Conservation (phyloP, 2,888 invertebrate genomes). For the Nudaria mundana region DNA sequence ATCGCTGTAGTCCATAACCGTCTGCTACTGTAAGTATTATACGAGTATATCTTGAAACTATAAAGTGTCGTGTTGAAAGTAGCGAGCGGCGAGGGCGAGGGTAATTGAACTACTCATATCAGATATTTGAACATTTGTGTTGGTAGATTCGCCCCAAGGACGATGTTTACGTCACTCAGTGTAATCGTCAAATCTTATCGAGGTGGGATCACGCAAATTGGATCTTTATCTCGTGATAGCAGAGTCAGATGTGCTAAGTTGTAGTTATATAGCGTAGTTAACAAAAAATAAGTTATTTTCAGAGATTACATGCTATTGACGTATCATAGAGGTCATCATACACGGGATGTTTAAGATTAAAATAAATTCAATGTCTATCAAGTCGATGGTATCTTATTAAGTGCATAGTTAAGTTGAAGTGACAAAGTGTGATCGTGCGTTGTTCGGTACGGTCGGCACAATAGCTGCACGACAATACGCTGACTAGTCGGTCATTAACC, state of each 20-base stretch:
- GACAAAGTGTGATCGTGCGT: slow-evolving; percentile 7
- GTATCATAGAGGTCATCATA: slow-evolving; percentile 47
- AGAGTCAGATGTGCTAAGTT: slow-evolving; percentile 30
- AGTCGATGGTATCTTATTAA: slow-evolving; percentile 26
- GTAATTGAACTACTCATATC: slow-evolving; percentile 63
- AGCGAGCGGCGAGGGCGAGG: slow-evolving; percentile 41
- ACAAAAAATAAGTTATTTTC: slow-evolving; percentile 19
- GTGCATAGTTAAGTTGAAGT: slow-evolving; percentile 22
- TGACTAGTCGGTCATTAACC: slow-evolving; percentile 54
- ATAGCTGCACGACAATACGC: slow-evolving; percentile 40
- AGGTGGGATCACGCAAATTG: slow-evolving; percentile 33
- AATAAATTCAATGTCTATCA: slow-evolving; percentile 20
- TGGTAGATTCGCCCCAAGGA: slow-evolving; percentile 71
- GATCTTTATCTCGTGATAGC: slow-evolving; percentile 38
- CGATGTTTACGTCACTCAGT: slow-evolving; percentile 65
- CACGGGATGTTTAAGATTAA: no score
- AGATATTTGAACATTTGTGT: slow-evolving; percentile 73
- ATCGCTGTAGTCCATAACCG: slow-evolving; percentile 34
- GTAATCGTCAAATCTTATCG: slow-evolving; percentile 44
- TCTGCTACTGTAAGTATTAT: slow-evolving; percentile 17
- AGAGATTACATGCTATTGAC: no score
- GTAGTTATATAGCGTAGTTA: slow-evolving; percentile 6
- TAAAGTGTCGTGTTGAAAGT: slow-evolving; percentile 27
- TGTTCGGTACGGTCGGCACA: slow-evolving; percentile 17
- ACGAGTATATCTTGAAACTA: slow-evolving; percentile 13